phyloP scores from a whole-genome alignment of 2,113 vertebrate species.

The Rafetus swinhoei region DNA sequence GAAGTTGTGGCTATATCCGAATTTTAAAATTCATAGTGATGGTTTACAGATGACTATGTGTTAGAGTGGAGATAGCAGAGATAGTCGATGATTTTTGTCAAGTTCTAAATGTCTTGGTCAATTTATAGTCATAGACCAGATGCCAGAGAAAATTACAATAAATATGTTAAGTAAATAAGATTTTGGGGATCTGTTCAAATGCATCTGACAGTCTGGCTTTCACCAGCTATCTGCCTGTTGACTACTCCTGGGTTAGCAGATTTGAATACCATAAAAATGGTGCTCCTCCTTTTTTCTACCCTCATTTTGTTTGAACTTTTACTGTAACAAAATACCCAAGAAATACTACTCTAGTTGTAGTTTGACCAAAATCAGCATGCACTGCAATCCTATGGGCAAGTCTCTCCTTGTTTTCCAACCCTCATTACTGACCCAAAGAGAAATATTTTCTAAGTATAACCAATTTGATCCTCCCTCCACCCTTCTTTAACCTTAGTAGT shows the following conservation, averaged over 20 bases:
- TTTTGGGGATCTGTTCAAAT: neutral
- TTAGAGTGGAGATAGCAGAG: rapidly evolving
- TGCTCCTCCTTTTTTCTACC: neutral
- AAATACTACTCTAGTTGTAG: neutral
- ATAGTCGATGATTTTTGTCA: neutral
- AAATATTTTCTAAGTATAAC: neutral
- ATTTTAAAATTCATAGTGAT: neutral
- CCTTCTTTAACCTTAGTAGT: neutral
- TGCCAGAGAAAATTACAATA: neutral
- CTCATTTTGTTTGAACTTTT: neutral
- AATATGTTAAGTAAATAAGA: neutral
- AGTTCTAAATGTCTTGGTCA: neutral
- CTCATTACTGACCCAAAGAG: neutral
- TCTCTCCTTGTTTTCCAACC: neutral
- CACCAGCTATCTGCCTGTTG: neutral
- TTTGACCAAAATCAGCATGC: neutral
- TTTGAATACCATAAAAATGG: neutral
- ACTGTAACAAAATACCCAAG: neutral
- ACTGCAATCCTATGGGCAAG: rapidly evolving
- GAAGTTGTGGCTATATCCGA: neutral
- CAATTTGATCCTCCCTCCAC: neutral
- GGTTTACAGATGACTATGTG: neutral
- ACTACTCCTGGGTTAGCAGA: neutral
- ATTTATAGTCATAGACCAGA: neutral
- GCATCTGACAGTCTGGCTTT: neutral